Conservation (phyloP, 1,140 invertebrate genomes). For the Drosophila malerkotliana region DNA sequence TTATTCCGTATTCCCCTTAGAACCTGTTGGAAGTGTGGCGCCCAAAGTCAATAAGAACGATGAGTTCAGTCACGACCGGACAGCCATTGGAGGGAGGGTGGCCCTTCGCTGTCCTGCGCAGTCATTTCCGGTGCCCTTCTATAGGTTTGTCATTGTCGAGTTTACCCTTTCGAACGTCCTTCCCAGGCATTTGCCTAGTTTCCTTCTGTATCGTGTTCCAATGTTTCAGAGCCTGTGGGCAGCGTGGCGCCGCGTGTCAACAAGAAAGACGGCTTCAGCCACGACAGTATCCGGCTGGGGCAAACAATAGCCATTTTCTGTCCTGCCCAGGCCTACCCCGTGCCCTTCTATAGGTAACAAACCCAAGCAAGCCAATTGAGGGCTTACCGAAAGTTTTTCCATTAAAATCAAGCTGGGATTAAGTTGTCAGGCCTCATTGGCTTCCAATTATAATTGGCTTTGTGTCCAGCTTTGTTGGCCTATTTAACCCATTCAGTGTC, state of each 20-base stretch:
- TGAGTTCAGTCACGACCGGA: slow-evolving; percentile 85
- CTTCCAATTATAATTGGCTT: slow-evolving; percentile 58
- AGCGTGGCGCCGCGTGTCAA: slow-evolving; percentile 91
- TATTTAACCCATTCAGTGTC: slow-evolving; percentile 61
- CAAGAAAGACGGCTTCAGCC: slow-evolving; percentile 85
- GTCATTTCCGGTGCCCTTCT: slow-evolving; percentile 87
- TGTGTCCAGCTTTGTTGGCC: slow-evolving; percentile 30
- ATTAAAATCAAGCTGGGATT: slow-evolving; percentile 33
- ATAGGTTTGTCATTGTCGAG: slow-evolving; percentile 85
- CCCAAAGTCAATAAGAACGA: slow-evolving; percentile 87
- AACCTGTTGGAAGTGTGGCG: slow-evolving; percentile 87
- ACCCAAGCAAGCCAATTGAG: slow-evolving; percentile 58
- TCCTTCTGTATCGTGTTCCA: background rate
- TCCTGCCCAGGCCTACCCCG: slow-evolving; percentile 88
- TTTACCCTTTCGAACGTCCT: background rate
- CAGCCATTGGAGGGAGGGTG: slow-evolving; percentile 57
- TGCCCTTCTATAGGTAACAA: slow-evolving; percentile 80
- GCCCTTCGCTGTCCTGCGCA: slow-evolving; percentile 88
- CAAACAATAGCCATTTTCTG: slow-evolving; percentile 83
- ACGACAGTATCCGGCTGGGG: slow-evolving; percentile 82
- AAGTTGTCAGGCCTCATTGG: slow-evolving; percentile 65
- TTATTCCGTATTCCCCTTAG: slow-evolving; percentile 15
- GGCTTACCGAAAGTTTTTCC: slow-evolving; percentile 43
- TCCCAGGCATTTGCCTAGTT: slow-evolving; percentile 5
- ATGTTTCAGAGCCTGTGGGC: slow-evolving; percentile 89